phyloP scores from a whole-genome alignment of 2,113 vertebrate genomes.

The Lagenorhynchus albirostris region DNA sequence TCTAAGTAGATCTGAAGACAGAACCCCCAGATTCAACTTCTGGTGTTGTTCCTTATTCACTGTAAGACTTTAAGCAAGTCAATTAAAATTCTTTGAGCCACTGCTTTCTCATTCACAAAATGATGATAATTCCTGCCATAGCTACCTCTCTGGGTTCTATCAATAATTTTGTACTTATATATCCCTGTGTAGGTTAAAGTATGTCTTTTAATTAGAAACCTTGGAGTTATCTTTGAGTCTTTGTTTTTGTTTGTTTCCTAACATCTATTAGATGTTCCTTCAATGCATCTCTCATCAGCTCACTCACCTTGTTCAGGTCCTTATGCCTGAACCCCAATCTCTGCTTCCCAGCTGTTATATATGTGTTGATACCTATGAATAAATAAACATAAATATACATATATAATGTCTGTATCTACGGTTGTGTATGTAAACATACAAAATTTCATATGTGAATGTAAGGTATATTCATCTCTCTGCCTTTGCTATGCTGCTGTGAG shows the following conservation, averaged over 20 bases:
- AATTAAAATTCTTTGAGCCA: neutral
- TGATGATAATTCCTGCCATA: neutral
- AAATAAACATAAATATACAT: neutral
- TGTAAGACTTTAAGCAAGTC: neutral
- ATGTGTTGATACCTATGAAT: neutral
- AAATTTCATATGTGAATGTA: neutral
- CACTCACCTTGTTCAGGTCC: neutral
- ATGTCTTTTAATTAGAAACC: neutral
- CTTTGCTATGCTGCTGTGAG: neutral
- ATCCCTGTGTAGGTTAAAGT: neutral
- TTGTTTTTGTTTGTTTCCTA: neutral
- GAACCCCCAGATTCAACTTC: neutral
- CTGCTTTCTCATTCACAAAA: neutral
- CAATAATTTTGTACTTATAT: neutral
- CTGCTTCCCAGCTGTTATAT: neutral
- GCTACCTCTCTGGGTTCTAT: neutral
- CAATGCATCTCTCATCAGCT: neutral
- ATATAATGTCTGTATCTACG: neutral
- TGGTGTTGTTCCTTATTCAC: neutral
- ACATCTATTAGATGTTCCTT: neutral
- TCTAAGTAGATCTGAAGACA: neutral
- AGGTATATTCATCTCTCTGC: neutral
- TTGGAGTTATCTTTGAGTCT: neutral
- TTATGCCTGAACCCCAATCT: neutral
- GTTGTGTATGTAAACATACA: neutral